phyloP scores from a whole-genome alignment of 2,797 vertebrate genomes.

The Gallinago nigripennis region DNA sequence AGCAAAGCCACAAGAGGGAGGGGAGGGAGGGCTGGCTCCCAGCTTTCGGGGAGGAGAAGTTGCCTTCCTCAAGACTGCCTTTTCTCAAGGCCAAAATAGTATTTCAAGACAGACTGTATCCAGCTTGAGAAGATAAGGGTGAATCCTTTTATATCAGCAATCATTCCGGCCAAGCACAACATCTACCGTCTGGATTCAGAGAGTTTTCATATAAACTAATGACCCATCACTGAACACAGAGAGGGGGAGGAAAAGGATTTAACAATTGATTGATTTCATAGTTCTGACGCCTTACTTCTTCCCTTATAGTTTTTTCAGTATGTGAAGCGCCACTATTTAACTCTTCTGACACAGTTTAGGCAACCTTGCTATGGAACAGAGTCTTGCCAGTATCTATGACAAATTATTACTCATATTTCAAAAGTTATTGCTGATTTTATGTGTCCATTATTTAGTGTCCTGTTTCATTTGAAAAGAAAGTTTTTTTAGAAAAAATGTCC shows the following conservation, averaged over 20 bases:
- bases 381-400: neutral
- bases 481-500: neutral
- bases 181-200: neutral
- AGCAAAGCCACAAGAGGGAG: neutral
- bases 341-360: neutral
- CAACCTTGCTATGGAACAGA: neutral
- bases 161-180: neutral
- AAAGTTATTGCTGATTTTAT: neutral
- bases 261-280: neutral
- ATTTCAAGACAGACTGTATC: neutral
- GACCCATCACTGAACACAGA: neutral
- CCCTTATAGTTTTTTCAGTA: neutral
- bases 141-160: neutral
- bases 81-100: neutral
- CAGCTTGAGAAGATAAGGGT: neutral
- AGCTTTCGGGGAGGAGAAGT: fast-evolving
- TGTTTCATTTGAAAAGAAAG: neutral
- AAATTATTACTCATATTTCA: neutral
- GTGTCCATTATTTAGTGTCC: neutral
- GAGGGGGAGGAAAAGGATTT: neutral
- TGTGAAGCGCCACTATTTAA: neutral
- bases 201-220: neutral
- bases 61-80: neutral
- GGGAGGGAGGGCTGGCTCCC: neutral
- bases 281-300: neutral